Evolutionary conservation across 2,888 invertebrate genomes (phyloP).

Genomic region (Drosophila austrosaltans): DNA sequence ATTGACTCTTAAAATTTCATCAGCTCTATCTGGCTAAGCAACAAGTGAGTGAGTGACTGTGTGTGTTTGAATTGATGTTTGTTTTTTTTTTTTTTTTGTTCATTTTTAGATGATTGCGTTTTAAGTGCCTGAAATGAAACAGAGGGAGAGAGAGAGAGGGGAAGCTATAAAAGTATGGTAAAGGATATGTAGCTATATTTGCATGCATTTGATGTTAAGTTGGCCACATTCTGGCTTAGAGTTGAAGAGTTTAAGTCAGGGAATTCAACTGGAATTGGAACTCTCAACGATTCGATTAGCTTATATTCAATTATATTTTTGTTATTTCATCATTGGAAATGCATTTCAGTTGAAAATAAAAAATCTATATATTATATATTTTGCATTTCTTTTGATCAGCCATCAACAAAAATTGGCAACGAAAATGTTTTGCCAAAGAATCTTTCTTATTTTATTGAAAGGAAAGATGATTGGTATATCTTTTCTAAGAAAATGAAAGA

Average conservation of each 20-base stretch:
- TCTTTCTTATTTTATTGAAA: too few species aligned
- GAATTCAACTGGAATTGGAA: background rate
- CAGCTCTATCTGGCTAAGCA: conserved; percentile 2
- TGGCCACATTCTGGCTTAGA: background rate
- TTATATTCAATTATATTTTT: background rate
- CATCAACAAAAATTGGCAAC: background rate
- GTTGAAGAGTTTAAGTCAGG: background rate
- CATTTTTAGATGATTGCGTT: conserved; percentile 17
- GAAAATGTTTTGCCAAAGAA: background rate
- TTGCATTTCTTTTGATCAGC: too few species aligned
- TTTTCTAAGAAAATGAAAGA: too few species aligned
- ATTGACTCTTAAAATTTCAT: conserved; percentile 25
- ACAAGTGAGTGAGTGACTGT: conserved; percentile 4
- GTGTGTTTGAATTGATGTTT: conserved; percentile 21
- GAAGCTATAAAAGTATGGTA: background rate
- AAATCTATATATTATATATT: too few species aligned
- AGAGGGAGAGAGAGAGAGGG: conserved; percentile 4
- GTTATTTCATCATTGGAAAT: background rate
- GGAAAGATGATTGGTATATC: too few species aligned
- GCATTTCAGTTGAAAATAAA: too few species aligned
- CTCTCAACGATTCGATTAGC: background rate
- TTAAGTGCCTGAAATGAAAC: conserved; percentile 26
- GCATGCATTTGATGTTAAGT: background rate
- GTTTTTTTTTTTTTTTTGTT: conserved; percentile 17
- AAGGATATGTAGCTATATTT: background rate